phyloP scores from a whole-genome alignment of 2,888 invertebrate genomes.

The Aphrophora alni region DNA sequence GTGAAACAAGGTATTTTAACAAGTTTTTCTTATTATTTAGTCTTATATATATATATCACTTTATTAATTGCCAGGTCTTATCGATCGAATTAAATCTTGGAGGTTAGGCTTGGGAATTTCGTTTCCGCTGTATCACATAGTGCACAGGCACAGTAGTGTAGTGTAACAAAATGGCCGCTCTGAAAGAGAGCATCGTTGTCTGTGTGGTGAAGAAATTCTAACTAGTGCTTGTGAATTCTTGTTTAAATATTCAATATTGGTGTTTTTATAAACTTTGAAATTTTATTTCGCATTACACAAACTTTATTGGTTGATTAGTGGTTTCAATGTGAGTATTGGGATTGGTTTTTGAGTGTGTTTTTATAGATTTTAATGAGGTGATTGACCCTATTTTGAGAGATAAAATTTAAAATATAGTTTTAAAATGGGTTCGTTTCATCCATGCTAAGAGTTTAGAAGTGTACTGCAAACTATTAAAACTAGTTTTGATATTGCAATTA shows the following conservation, averaged over 20 bases:
- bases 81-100: background rate
- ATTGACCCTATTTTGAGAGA: background rate
- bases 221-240: background rate
- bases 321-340: background rate
- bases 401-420: background rate
- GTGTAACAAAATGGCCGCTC: background rate
- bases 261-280: background rate
- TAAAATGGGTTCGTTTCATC: background rate
- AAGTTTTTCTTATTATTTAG: background rate
- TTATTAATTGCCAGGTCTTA: background rate
- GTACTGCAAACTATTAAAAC: too few relatives aligned
- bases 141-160: background rate
- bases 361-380: constrained; percentile 6
- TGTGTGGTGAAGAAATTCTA: background rate
- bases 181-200: background rate
- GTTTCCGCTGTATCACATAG: background rate
- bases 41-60: background rate
- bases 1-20: background rate
- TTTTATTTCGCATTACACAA: background rate
- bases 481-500: too few relatives aligned
- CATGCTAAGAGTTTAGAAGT: too few relatives aligned
- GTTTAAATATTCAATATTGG: background rate
- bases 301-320: background rate
- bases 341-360: background rate
- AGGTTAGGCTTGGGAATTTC: background rate